Evolutionary conservation across 2,888 invertebrate species (phyloP).

Genomic region (Trachelus iudaicus): DNA sequence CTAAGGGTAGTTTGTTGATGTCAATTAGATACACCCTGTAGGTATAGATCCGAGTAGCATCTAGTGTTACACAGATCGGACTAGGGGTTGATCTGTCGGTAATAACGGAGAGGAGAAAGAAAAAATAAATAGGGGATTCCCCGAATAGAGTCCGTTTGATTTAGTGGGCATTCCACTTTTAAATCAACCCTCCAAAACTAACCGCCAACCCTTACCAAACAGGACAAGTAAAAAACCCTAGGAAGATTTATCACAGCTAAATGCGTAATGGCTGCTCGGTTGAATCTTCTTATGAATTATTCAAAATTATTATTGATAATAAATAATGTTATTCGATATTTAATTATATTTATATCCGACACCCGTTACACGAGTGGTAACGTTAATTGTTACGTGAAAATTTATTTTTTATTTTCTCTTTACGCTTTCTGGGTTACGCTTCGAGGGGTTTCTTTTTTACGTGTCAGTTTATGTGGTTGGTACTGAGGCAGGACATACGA

Average conservation of each 20-base stretch:
- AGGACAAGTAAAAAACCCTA: background rate
- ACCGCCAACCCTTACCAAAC: background rate
- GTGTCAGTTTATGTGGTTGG: background rate
- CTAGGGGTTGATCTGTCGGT: conserved; percentile 6
- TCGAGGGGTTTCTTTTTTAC: too few relatives aligned
- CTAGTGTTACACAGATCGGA: background rate
- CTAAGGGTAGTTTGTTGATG: conserved; percentile 7
- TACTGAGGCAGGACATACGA: background rate
- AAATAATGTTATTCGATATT: too few relatives aligned
- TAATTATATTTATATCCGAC: too few relatives aligned
- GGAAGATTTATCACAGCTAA: background rate
- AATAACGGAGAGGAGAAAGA: background rate
- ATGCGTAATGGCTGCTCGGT: background rate
- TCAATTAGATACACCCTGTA: conserved; percentile 9
- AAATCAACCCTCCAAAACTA: background rate
- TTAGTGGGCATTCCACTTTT: background rate
- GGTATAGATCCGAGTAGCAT: background rate
- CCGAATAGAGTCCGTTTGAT: background rate
- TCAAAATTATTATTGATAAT: background rate
- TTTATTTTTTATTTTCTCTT: too few relatives aligned
- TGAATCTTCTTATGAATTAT: background rate
- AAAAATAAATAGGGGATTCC: background rate
- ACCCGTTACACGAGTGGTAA: too few relatives aligned
- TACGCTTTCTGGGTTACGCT: too few relatives aligned
- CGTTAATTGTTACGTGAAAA: too few relatives aligned